phyloP scores from a whole-genome alignment of 2,113 vertebrate genomes.

The Caretta caretta region DNA sequence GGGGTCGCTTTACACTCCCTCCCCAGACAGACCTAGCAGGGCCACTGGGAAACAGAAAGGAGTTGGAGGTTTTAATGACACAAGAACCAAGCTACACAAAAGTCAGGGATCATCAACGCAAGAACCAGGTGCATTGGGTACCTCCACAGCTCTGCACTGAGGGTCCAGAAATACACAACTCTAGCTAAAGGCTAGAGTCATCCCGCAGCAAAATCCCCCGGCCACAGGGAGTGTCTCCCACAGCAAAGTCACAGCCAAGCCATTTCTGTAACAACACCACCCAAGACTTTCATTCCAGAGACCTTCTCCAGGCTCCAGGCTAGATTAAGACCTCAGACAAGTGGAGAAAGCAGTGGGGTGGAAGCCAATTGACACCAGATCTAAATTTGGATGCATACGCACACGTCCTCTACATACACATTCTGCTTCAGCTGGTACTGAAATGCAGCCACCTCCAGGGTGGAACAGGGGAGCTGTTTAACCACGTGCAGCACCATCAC shows the following conservation, averaged over 20 bases:
- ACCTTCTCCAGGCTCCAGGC: not conserved
- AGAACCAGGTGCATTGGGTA: not conserved
- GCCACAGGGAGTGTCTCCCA: not conserved
- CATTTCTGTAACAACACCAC: not conserved
- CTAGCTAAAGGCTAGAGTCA: not conserved
- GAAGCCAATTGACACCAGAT: not conserved
- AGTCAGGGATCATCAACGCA: not conserved
- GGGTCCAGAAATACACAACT: not conserved
- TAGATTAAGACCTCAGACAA: not conserved
- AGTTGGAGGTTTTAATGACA: not conserved
- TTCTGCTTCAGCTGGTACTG: not conserved
- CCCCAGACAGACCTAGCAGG: not conserved
- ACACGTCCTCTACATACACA: not conserved
- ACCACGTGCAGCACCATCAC: not conserved
- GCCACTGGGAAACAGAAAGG: not conserved
- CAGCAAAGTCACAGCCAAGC: not conserved
- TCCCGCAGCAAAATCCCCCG: not conserved
- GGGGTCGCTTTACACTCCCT: not conserved
- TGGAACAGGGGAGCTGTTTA: not conserved
- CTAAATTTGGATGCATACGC: not conserved
- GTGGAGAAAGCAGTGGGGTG: not conserved
- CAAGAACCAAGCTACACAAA: not conserved
- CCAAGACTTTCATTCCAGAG: not conserved
- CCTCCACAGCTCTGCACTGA: not conserved
- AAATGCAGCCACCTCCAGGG: not conserved